Percentiles rank a stretch among this genome's conserved stretches.
Conservation (phyloP, 2,113 vertebrate species). For the Paedocypris sp. region DNA sequence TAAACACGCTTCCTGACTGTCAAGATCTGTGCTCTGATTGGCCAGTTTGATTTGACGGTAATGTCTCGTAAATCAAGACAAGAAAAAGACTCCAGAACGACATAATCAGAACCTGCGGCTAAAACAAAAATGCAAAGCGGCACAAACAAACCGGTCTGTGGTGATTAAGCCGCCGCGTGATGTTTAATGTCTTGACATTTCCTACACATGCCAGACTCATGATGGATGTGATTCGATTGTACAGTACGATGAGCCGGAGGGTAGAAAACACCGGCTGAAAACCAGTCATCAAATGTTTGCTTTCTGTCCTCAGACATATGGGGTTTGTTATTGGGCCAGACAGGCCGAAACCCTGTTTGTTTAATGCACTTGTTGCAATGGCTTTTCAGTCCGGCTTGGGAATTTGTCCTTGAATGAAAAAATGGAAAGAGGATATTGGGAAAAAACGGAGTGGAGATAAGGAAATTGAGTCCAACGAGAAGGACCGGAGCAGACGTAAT, state of each 20-base stretch:
- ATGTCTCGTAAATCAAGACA: background rate
- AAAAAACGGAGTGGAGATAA: slow-evolving; percentile 53
- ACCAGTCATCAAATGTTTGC: slow-evolving; percentile 30
- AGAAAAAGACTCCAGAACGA: background rate
- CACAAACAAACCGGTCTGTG: background rate
- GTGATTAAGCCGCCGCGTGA: background rate
- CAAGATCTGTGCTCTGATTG: slow-evolving; percentile 7
- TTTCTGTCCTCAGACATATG: slow-evolving; percentile 46
- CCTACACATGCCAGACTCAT: slow-evolving; percentile 16
- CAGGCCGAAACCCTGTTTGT: slow-evolving; percentile 37
- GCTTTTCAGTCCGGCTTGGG: slow-evolving; percentile 23
- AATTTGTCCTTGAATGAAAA: background rate
- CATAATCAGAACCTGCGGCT: background rate
- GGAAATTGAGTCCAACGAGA: slow-evolving; percentile 51
- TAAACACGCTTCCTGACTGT: slow-evolving; percentile 5
- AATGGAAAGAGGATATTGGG: slow-evolving; percentile 48
- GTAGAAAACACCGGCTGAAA: background rate
- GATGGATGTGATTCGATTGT: slow-evolving; percentile 23
- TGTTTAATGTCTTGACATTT: slow-evolving; percentile 5
- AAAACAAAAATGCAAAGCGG: slow-evolving; percentile 5
- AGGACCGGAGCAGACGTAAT: slow-evolving; percentile 24
- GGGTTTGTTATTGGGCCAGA: slow-evolving; percentile 50
- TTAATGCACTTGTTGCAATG: slow-evolving; percentile 42
- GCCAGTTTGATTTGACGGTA: slow-evolving; percentile 19
- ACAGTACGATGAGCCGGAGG: slow-evolving; percentile 2